Conservation (phyloP, 2,888 invertebrate genomes). For the Ophion slaviceki region DNA sequence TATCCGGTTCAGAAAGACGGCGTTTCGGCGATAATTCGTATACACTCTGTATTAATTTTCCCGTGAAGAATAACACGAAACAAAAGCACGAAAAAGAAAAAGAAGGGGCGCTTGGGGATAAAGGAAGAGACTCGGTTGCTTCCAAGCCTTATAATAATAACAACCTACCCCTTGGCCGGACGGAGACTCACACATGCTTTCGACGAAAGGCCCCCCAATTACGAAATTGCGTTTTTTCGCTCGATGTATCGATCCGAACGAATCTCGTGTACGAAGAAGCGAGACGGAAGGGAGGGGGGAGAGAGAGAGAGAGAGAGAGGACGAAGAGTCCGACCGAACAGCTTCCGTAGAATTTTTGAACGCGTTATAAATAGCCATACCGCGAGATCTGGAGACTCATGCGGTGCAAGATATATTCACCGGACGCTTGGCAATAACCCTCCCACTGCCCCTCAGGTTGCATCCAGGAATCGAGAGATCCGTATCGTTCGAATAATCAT, state of each 20-base stretch:
- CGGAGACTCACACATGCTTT: constrained; percentile 41
- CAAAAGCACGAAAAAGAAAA: constrained; percentile 6
- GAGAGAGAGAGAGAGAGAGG: neutral
- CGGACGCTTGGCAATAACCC: constrained; percentile 22
- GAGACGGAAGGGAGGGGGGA: neutral
- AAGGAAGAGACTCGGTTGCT: constrained; percentile 16
- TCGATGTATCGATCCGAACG: constrained; percentile 66
- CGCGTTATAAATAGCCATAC: constrained; percentile 67
- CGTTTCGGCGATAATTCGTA: constrained; percentile 36
- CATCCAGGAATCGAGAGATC: constrained; percentile 54
- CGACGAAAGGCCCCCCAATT: constrained; percentile 65
- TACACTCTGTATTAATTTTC: constrained; percentile 63
- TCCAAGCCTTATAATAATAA: constrained; percentile 68
- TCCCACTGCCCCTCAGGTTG: constrained; percentile 6
- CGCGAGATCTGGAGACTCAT: constrained; percentile 47
- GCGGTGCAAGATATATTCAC: constrained; percentile 47
- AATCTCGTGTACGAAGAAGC: constrained; percentile 1
- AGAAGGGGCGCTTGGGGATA: neutral
- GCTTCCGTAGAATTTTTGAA: constrained; percentile 68
- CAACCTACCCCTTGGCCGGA: constrained; percentile 40
- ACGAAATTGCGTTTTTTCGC: constrained; percentile 71
- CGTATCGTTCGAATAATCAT: constrained; percentile 66
- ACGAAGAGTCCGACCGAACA: constrained; percentile 32
- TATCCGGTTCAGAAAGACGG: constrained; percentile 10
- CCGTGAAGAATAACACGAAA: constrained; percentile 20